Conservation (phyloP, 2,797 vertebrate genomes). For the Molossus molossus region DNA sequence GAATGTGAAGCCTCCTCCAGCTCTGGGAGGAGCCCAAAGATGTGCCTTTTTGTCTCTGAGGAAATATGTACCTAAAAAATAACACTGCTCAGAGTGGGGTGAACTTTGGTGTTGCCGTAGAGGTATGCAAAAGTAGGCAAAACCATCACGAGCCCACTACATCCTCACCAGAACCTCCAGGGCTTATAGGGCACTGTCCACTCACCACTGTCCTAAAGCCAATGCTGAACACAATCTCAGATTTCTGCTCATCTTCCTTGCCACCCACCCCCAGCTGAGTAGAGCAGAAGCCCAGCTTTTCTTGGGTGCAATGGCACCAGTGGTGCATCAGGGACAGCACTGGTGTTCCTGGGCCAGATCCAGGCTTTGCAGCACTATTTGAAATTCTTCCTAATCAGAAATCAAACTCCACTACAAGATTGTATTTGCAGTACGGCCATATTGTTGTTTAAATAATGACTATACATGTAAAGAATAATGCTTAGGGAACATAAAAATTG, state of each 20-base stretch:
- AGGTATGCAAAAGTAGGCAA: neutral
- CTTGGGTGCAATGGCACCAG: neutral
- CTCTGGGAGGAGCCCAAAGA: neutral
- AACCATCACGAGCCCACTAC: too few species aligned
- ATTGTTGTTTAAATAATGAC: neutral
- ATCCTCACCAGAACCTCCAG: neutral
- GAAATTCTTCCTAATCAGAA: constrained; percentile 19
- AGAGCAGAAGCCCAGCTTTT: neutral
- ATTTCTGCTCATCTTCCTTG: neutral
- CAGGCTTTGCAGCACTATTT: neutral
- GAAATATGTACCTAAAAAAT: neutral
- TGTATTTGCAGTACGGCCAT: neutral
- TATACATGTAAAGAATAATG: neutral
- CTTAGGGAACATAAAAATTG: neutral
- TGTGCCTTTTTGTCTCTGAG: neutral
- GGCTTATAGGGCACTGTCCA: fast-evolving
- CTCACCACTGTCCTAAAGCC: neutral
- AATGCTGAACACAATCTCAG: neutral
- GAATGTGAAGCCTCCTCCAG: neutral
- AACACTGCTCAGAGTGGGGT: neutral
- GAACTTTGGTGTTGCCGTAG: neutral
- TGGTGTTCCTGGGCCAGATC: neutral
- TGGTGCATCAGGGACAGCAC: too few species aligned
- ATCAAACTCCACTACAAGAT: neutral
- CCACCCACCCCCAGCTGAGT: neutral